Evolutionary conservation across 2,113 vertebrate genomes (phyloP).

Genomic region (Artemisiospiza belli): DNA sequence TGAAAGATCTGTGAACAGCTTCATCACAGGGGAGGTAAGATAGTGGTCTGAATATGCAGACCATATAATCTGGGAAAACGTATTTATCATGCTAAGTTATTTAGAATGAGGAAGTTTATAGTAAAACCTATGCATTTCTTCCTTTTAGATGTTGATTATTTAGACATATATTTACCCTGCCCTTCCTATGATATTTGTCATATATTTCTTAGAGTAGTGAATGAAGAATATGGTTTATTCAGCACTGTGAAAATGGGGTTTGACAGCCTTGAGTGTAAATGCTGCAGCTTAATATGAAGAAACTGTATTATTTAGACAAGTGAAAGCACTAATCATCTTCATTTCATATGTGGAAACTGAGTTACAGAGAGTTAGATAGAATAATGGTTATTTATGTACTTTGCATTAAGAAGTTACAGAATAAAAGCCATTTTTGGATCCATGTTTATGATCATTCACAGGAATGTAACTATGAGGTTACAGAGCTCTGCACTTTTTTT

Average conservation of each 20-base stretch:
- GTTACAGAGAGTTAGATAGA: neutral
- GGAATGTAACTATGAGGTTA: fast-evolving
- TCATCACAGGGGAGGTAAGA: neutral
- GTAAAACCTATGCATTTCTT: neutral
- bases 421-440: neutral
- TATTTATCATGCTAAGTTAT: neutral
- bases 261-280: neutral
- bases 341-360: neutral
- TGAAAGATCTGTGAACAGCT: neutral
- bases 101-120: neutral
- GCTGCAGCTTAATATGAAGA: neutral
- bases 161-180: neutral
- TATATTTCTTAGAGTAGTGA: neutral
- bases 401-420: neutral
- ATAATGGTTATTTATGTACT: neutral
- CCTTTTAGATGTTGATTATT: neutral
- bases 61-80: neutral
- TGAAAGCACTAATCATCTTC: neutral
- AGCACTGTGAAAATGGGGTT: neutral
- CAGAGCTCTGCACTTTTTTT: neutral
- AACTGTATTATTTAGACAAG: neutral
- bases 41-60: neutral
- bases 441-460: neutral
- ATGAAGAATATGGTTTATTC: neutral
- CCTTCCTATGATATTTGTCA: neutral